These are phyloP conservation scores for Pinna nobilis DNA, from an alignment of 1,140 invertebrate genomes.

Conservation along the genomic window DNA sequence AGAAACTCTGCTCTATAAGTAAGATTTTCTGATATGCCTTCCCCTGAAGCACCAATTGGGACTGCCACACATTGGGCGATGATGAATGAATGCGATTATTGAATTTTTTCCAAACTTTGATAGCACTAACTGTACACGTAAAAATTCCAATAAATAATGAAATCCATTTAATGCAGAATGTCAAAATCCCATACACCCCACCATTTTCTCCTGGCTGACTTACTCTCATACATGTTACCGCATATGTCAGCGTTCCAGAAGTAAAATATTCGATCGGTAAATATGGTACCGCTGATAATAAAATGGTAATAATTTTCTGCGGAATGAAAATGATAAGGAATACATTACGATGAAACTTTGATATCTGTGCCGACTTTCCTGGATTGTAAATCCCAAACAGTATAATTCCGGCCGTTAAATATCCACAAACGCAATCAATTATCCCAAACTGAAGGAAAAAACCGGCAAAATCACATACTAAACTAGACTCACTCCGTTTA, in stretches of 20 bases:
- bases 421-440: conserved; percentile 40
- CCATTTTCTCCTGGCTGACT: conserved; percentile 46
- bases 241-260: conserved; percentile 4
- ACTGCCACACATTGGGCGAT: conserved; percentile 60
- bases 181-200: conserved; percentile 47
- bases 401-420: conserved; percentile 35
- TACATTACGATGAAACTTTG: conserved; percentile 43
- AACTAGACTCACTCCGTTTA: conserved; percentile 26
- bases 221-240: conserved; percentile 54
- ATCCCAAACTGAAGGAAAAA: conserved; percentile 55
- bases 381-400: conserved; percentile 42
- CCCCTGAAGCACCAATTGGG: conserved; percentile 50
- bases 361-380: conserved; percentile 39
- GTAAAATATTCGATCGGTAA: conserved; percentile 45
- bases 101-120: conserved; percentile 53
- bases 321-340: conserved; percentile 54
- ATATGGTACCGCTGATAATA: conserved; percentile 43
- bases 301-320: conserved; percentile 48
- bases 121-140: conserved; percentile 43
- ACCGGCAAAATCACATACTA: conserved; percentile 38
- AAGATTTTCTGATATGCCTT: conserved; percentile 46
- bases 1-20: conserved; percentile 41
- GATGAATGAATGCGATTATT: conserved; percentile 58
- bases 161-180: conserved; percentile 53
- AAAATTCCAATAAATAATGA: conserved; percentile 33